Conservation (phyloP, 2,888 invertebrate species). For the Lordiphosa fenestrarum region DNA sequence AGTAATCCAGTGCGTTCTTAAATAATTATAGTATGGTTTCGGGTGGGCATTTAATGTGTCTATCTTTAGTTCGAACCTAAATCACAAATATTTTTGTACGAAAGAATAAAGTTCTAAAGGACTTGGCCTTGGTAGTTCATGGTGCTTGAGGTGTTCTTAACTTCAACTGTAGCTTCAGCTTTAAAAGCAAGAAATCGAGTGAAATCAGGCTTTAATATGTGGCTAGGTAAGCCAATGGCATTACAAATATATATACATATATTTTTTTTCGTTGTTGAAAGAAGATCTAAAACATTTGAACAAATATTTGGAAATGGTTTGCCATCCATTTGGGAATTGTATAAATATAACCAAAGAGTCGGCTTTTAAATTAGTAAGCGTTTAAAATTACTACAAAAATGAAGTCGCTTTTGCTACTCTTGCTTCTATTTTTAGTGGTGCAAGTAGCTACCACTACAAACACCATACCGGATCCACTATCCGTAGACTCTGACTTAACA, state of each 20-base stretch:
- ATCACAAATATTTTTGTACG: too few species aligned
- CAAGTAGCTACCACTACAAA: neutral
- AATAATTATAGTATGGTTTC: too few species aligned
- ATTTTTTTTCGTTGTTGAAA: neutral
- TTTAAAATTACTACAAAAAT: slow-evolving; percentile 8
- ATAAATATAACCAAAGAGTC: neutral
- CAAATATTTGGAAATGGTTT: slow-evolving; percentile 16
- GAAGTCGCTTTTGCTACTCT: slow-evolving; percentile 14
- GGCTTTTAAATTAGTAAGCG: neutral
- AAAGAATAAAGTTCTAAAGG: too few species aligned
- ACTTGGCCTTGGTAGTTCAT: too few species aligned
- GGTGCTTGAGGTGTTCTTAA: too few species aligned
- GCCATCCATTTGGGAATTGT: neutral
- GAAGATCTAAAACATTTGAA: slow-evolving; percentile 17
- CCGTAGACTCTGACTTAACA: neutral
- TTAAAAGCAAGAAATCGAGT: too few species aligned
- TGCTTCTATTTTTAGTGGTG: slow-evolving; percentile 2
- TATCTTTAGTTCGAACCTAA: too few species aligned
- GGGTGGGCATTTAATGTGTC: too few species aligned
- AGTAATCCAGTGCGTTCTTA: too few species aligned
- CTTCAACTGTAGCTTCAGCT: too few species aligned
- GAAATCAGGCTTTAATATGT: too few species aligned
- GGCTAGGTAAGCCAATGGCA: neutral
- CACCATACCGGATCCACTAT: neutral
- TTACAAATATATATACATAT: neutral